Conservation (phyloP, 2,888 invertebrate genomes). For the Ypsolopha sequella region DNA sequence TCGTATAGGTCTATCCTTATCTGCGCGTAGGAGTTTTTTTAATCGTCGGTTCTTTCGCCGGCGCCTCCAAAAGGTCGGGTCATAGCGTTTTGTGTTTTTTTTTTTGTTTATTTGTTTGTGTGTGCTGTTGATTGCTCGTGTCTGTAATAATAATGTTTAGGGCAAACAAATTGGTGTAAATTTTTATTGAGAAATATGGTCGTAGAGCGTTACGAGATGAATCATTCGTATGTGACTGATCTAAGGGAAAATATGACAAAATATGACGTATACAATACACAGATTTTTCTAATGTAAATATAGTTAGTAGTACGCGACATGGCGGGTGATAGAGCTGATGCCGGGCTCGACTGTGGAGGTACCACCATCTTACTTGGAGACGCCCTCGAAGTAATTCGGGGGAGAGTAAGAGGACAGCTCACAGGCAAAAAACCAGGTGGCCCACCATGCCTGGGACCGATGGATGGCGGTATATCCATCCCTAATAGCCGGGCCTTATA, state of each 20-base stretch:
- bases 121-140: constrained; percentile 47
- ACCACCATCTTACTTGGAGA: too few species aligned
- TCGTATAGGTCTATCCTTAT: constrained; percentile 3
- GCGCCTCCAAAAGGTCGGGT: constrained; percentile 61
- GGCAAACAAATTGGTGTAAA: constrained; percentile 61
- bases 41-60: constrained; percentile 22
- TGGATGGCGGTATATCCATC: too few species aligned
- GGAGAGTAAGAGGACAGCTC: too few species aligned
- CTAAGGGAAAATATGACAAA: background rate
- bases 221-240: background rate
- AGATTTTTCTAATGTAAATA: background rate
- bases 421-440: too few species aligned
- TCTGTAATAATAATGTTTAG: constrained; percentile 62
- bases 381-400: too few species aligned
- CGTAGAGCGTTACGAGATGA: background rate
- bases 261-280: too few species aligned
- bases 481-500: too few species aligned
- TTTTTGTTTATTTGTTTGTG: constrained; percentile 45
- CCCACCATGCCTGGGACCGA: too few species aligned
- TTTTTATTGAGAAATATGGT: constrained; percentile 57
- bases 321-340: too few species aligned
- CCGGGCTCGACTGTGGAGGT: too few species aligned
- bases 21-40: constrained; percentile 2
- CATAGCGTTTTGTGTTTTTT: constrained; percentile 47
- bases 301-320: too few species aligned